Evolutionary conservation across 2,797 vertebrate genomes (phyloP).

Genomic region (Pyrocephalus nanus): DNA sequence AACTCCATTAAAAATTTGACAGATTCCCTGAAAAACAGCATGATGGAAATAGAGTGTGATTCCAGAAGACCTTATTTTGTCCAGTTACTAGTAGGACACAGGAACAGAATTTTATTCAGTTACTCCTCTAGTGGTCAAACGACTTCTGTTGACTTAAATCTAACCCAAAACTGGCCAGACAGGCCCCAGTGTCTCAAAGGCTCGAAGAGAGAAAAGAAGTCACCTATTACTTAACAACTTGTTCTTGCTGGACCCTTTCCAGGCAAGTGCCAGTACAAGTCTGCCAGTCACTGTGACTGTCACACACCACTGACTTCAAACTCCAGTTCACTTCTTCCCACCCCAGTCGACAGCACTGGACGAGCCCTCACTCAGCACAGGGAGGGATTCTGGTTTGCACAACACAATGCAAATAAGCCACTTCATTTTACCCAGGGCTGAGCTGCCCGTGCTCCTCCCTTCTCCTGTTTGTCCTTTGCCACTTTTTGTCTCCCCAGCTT

Average conservation of each 20-base stretch:
- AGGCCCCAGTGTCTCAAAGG: not conserved
- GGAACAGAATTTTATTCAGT: not conserved
- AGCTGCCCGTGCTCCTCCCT: not conserved
- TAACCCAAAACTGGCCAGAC: not conserved
- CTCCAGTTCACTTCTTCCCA: not conserved
- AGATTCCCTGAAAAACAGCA: not conserved
- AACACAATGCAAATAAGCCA: not conserved
- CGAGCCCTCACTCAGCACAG: not conserved
- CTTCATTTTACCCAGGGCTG: not conserved
- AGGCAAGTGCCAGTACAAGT: not conserved
- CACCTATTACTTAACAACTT: not conserved
- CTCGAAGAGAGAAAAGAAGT: not conserved
- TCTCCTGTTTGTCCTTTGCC: not conserved
- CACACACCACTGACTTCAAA: not conserved
- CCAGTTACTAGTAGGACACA: not conserved
- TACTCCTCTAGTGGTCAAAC: not conserved
- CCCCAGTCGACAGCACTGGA: not conserved
- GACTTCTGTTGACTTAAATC: not conserved
- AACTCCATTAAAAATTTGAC: not conserved
- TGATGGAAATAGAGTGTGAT: not conserved
- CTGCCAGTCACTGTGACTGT: not conserved
- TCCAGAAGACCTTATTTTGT: not conserved
- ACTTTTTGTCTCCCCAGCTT: not conserved
- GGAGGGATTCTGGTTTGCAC: not conserved
- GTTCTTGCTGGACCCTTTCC: not conserved